Evolutionary conservation across 2,888 invertebrate species (phyloP).

Genomic region (Himalopsyche tibetana): DNA sequence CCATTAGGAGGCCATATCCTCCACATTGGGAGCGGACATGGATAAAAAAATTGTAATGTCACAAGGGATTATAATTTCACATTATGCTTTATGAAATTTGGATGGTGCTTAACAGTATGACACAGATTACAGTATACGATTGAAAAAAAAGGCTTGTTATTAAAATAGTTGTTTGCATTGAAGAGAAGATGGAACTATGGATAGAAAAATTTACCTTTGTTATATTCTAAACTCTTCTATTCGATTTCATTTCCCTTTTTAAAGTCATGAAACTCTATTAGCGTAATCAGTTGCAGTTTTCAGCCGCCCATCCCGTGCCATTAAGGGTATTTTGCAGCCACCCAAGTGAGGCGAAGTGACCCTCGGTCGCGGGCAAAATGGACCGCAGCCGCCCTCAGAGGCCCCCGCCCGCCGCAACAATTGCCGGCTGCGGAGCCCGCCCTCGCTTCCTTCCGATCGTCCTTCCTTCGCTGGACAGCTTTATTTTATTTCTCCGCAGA

Average conservation of each 20-base stretch:
- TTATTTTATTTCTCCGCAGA: constrained; percentile 61
- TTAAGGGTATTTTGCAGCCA: not conserved
- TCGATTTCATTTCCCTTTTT: not conserved
- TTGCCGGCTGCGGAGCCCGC: constrained; percentile 37
- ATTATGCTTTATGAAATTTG: too few relatives aligned
- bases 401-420: constrained; percentile 38
- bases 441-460: constrained; percentile 40
- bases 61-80: too few relatives aligned
- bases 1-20: too few relatives aligned
- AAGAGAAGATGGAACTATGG: too few relatives aligned
- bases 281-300: constrained; percentile 14
- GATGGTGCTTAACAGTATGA: too few relatives aligned
- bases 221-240: not conserved
- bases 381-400: constrained; percentile 23
- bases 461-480: constrained; percentile 47
- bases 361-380: constrained; percentile 7
- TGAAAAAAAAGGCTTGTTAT: too few relatives aligned
- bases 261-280: not conserved
- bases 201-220: too few relatives aligned
- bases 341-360: not conserved
- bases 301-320: too few relatives aligned
- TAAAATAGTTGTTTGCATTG: too few relatives aligned
- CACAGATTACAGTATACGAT: too few relatives aligned
- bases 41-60: too few relatives aligned
- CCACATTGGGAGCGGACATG: too few relatives aligned